A percentile compares a stretch with the other conserved stretches of the same genome.
Conservation (phyloP, 2,113 vertebrate species). For the Tinamus guttatus region DNA sequence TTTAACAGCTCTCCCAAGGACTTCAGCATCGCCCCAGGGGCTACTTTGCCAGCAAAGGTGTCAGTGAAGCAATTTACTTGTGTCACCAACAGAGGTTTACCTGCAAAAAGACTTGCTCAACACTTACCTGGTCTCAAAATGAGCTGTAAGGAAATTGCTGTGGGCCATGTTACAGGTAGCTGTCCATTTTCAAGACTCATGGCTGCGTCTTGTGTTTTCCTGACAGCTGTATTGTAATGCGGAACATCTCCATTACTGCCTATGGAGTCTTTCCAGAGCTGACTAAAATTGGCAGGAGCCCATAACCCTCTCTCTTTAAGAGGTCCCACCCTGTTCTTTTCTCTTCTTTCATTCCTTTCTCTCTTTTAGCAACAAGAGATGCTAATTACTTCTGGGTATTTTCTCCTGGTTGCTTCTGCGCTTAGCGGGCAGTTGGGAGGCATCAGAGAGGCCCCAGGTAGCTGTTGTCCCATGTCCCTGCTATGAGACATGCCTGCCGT, state of each 20-base stretch:
- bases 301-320: not conserved
- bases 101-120: not conserved
- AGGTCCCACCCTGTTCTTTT: not conserved
- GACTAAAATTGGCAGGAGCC: not conserved
- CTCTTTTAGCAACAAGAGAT: not conserved
- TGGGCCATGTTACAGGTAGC: not conserved
- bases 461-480: not conserved
- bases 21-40: not conserved
- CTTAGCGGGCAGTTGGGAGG: not conserved
- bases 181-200: not conserved
- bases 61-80: slow-evolving; percentile 31
- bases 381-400: not conserved
- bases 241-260: not conserved
- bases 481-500: not conserved
- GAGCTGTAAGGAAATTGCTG: not conserved
- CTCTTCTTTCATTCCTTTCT: not conserved
- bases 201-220: not conserved
- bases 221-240: not conserved
- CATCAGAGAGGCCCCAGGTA: not conserved
- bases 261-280: not conserved
- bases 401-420: not conserved
- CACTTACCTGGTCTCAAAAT: not conserved
- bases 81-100: not conserved
- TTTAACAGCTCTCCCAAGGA: not conserved
- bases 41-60: not conserved